Evolutionary conservation across 2,888 invertebrate species (phyloP), one percentile per base, ranked within the genome.

Genomic region (Meghimatium bilineatum): DNA sequence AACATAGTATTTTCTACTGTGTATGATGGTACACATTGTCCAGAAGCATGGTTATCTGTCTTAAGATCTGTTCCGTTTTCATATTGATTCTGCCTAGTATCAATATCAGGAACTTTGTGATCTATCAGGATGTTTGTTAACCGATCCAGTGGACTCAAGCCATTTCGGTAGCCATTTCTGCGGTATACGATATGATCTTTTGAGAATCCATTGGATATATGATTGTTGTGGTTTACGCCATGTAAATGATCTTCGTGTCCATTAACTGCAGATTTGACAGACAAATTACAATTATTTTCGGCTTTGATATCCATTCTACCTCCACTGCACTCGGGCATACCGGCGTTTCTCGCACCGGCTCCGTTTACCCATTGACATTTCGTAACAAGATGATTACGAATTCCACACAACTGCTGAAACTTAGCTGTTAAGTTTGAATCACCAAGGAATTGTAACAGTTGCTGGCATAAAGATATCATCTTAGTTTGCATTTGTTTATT

Each of bases 371-470:
- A 34, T 23, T 29, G 79, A 44, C 82, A 69, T 38, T 83, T 81
- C n/a, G 72, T 32, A 8, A 75, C n/a, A n/a, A 69, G 2, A 67
- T 79, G 52, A 44, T 49, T 69, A 60, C 69, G 78, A 23, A 97
- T 95, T 85, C 97, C 97, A 93, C 97, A 97, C 93, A 95, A 96
- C 90, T 95, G 95, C 93, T 97, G 97, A 90, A 97, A 96, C 92
- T 95, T 95, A 36, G 96, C 95, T 38, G 97, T 97, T 88, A 97
- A 94, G 86, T 95, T 93, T 14, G 97, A 96, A 52, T 85, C 85
- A 56, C 80, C 74, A 26, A 86, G 79, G 56, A 72, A 36, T 26
- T 83, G 77, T 8, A 83, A 60, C 75, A 80, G 36, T 26, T 49
- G 66, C 66, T 34, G 26, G 17, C 44, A 29, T 72, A 49, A 29